Base-by-base conservation (phyloP, 2,888 invertebrate species). In the Trachelus iudaicus region DNA sequence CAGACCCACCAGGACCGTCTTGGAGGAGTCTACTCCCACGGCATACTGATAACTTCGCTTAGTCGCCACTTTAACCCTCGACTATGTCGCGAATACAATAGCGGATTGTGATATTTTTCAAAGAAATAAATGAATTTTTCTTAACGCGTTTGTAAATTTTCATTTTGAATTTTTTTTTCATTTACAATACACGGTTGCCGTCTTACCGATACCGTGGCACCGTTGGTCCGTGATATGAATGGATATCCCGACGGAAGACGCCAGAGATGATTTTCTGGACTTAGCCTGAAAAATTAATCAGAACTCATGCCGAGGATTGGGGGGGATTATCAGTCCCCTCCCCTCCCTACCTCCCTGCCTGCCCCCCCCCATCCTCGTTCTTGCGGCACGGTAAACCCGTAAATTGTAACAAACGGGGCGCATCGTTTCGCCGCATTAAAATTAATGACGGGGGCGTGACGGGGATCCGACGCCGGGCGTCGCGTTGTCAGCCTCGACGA, bases 401-500 rank as follows among this genome's bases (percentile, higher is more conserved):
- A 88, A 88, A 88, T 88, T 88, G 85, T 85, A 88, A 83, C 85
- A 84, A 88, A 86, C 87, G 85, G 86, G 86, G 83, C 86, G 86
- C 85, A 84, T 85, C 85, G 87, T 84, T 81, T 84, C 81, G 80
- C 84, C 81, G 88, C 87, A 88, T 89, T 89, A 89, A 89, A 89
- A 89, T 89, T 89, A 89, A 89, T 89, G 89, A 87, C 87, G 84
- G 81, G 80, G 85, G 86, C 88, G 85, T 85, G 87, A 87, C 86
- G 78, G 81, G 80, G 82, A 78, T 12, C 33, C 15, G 69, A 33
- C 33, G 69, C 31, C n/a, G 77, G 75, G 69, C 76, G 75, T 40
- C 40, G 40, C 40, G 40, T 40, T 40, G 40, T 40, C 40, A 40
- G 40, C 15, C 40, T 15, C 40, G 40, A 40, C 40, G 40, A 82